Evolutionary conservation across 2,797 vertebrate genomes (phyloP).

Genomic region (Coranthus polyacanthus): DNA sequence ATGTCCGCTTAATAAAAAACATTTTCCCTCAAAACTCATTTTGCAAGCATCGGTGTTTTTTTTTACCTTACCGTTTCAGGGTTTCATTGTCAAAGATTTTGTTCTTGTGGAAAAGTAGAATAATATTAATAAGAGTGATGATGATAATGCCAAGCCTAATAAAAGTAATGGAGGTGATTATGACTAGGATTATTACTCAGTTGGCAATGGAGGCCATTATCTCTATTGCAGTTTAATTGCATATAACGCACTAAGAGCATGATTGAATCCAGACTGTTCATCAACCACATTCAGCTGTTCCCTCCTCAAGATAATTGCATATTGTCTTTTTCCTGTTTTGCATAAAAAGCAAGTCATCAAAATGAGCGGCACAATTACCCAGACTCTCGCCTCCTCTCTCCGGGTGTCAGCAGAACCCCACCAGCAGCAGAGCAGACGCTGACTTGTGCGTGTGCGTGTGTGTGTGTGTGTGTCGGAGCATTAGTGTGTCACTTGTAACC

Average conservation of each 20-base stretch:
- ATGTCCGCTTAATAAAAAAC: slow-evolving; percentile 16
- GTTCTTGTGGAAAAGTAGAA: slow-evolving; percentile 77
- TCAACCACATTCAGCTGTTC: slow-evolving; percentile 86
- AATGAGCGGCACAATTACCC: slow-evolving; percentile 86
- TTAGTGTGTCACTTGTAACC: slow-evolving; percentile 70
- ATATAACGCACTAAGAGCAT: slow-evolving; percentile 87
- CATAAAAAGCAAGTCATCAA: slow-evolving; percentile 87
- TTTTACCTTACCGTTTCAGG: slow-evolving; percentile 62
- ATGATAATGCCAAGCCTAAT: slow-evolving; percentile 85
- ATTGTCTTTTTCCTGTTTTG: slow-evolving; percentile 89
- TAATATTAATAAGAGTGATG: slow-evolving; percentile 84
- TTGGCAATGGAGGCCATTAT: slow-evolving; percentile 87
- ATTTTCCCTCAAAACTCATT: slow-evolving; percentile 50
- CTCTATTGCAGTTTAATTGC: slow-evolving; percentile 90
- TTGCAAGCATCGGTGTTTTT: slow-evolving; percentile 46
- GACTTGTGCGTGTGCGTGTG: slow-evolving; percentile 54
- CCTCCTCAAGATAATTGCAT: slow-evolving; percentile 88
- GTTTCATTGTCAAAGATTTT: slow-evolving; percentile 76
- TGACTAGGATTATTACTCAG: slow-evolving; percentile 86
- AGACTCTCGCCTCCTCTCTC: slow-evolving; percentile 79
- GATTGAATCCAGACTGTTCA: slow-evolving; percentile 88
- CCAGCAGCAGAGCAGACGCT: slow-evolving; percentile 68
- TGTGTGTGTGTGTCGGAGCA: slow-evolving; percentile 55
- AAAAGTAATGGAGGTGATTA: slow-evolving; percentile 89
- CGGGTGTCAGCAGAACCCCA: slow-evolving; percentile 79